A percentile compares a stretch with the other conserved stretches of the same genome.
phyloP scores from a whole-genome alignment of 2,113 vertebrate species.

The Sclerurus mexicanus region DNA sequence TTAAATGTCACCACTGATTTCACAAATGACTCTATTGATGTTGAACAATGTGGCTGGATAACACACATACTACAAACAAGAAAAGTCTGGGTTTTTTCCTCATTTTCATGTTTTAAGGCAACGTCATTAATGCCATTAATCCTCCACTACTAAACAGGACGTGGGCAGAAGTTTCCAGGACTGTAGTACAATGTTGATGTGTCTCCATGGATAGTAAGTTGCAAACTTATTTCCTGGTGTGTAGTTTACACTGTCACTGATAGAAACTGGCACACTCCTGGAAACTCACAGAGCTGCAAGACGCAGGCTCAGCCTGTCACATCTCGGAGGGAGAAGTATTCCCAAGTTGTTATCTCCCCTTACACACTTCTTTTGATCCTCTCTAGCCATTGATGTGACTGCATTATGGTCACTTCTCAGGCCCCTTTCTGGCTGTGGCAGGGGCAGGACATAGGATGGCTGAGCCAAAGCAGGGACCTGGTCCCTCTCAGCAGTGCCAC shows the following conservation, averaged over 20 bases:
- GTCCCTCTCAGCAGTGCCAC: background rate
- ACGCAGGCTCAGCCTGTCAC: background rate
- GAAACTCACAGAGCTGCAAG: background rate
- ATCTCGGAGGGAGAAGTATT: background rate
- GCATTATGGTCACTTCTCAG: rapidly evolving
- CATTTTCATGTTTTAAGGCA: background rate
- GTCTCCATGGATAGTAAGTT: background rate
- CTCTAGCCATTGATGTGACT: background rate
- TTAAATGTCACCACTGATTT: background rate
- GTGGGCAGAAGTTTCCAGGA: background rate
- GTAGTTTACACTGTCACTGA: background rate
- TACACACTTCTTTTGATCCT: background rate
- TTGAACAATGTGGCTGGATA: background rate
- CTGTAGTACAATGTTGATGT: background rate
- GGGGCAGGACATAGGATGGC: rapidly evolving
- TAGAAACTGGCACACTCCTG: background rate
- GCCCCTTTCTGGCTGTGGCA: background rate
- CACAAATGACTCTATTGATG: background rate
- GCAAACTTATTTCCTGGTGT: background rate
- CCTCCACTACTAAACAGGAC: background rate
- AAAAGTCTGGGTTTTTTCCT: rapidly evolving
- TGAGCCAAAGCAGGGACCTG: background rate
- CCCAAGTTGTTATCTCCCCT: background rate
- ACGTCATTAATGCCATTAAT: background rate
- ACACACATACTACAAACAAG: background rate